Conservation (phyloP, 2,113 vertebrate genomes). For the Tautogolabrus adspersus region DNA sequence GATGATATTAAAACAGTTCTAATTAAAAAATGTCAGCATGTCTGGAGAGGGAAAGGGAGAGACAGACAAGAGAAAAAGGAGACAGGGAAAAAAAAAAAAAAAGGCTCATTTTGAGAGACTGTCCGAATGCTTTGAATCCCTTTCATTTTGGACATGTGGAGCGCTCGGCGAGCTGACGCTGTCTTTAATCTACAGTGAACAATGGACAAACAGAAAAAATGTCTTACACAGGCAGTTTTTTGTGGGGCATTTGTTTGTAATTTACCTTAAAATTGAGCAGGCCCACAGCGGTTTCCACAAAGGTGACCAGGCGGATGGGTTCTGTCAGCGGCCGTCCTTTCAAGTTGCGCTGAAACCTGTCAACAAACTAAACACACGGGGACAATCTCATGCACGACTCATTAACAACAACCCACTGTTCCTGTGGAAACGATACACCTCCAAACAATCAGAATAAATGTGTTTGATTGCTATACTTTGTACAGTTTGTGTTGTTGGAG, state of each 20-base stretch:
- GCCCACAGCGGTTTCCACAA: slow-evolving; percentile 98
- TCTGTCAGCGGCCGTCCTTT: slow-evolving; percentile 91
- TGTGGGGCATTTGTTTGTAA: slow-evolving; percentile 58
- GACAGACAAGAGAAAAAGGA: slow-evolving; percentile 13
- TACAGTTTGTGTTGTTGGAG: neutral
- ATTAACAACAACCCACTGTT: slow-evolving; percentile 62
- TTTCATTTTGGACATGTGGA: slow-evolving; percentile 67
- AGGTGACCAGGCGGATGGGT: slow-evolving; percentile 96
- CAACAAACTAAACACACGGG: slow-evolving; percentile 92
- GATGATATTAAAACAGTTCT: slow-evolving; percentile 67
- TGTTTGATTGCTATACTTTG: slow-evolving; percentile 27
- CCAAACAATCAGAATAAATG: slow-evolving; percentile 53
- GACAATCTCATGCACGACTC: slow-evolving; percentile 59
- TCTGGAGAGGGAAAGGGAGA: slow-evolving; percentile 55
- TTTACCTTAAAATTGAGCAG: slow-evolving; percentile 99
- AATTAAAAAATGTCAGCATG: slow-evolving; percentile 77
- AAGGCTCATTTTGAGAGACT: slow-evolving; percentile 66
- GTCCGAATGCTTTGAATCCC: slow-evolving; percentile 55
- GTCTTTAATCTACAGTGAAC: slow-evolving; percentile 75
- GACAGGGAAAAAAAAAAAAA: slow-evolving; percentile 19
- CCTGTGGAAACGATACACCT: slow-evolving; percentile 44
- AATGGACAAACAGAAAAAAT: slow-evolving; percentile 65
- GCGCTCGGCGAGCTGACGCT: slow-evolving; percentile 49
- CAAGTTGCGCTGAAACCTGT: slow-evolving; percentile 91
- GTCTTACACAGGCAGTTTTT: slow-evolving; percentile 72